Base-by-base conservation (phyloP, 2,888 invertebrate genomes). In the Bugula neritina region DNA sequence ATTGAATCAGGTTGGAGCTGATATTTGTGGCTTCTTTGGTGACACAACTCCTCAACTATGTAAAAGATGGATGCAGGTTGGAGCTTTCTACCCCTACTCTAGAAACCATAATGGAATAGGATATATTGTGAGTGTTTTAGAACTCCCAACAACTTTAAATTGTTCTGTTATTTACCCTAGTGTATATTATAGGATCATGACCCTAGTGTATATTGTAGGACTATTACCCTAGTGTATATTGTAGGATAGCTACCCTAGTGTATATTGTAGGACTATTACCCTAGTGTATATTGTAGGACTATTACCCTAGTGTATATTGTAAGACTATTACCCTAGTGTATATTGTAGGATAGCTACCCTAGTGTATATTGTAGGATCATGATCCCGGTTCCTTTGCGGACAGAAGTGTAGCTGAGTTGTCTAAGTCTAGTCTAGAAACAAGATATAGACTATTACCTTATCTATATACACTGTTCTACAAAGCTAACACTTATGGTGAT, bases 401-500 rank as follows among this genome's bases (percentile, higher is more conserved):
- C 27, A 72, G 63, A n/a, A 77, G 76, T 69, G 74, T 77, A 31
- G 71, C 73, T 63, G 71, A 43, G 29, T 73, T 75, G 1, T 74
- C 77, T 27, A 77, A 77, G 35, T 76, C 75, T n/a, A 77, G 77
- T 2, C 74, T 82, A 13, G 71, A 75, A 58, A 80, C 77, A 17
- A 77, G 86, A 21, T 86, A 86, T 78, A 78, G 79, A 25, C 78
- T 85, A 34, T 77, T 86, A 23, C 86, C 86, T 0, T 85, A 82
- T 74, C 78, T 85, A 17, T 86, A 86, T 79, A 83, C 86, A 0
- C 78, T 83, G 3, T 79, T 86, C 75, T 82, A 83, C 74, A 71
- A 77, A 23, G 83, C 83, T 1, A 80, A 81, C 75, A 76, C 75
- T 21, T 73, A 77, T 54, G 85, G 85, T 1, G 75, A 76, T 54